These are phyloP conservation scores for Hirundichthys speculiger DNA, from an alignment of 2,113 vertebrate species.

Conservation along the genomic window DNA sequence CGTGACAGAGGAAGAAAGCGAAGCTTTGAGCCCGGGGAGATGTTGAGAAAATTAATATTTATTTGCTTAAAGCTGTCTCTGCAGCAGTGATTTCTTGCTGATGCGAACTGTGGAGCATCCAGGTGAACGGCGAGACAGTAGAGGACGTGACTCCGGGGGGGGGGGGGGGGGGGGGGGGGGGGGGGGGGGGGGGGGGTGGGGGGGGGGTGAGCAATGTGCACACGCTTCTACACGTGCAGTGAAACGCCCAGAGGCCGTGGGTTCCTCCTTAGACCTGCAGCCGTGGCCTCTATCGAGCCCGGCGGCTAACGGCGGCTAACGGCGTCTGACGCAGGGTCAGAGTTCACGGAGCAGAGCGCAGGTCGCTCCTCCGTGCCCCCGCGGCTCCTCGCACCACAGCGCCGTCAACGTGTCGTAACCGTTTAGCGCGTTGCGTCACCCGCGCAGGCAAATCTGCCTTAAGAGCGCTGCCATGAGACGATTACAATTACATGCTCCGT, in stretches of 20 bases:
- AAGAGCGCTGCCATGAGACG: slow-evolving; percentile 18
- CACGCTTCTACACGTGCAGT: slow-evolving; percentile 35
- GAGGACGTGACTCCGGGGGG: slow-evolving; percentile 67
- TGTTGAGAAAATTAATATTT: slow-evolving; percentile 66
- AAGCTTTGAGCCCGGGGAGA: slow-evolving; percentile 32
- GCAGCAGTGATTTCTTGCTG: slow-evolving; percentile 69
- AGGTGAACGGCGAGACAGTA: slow-evolving; percentile 67
- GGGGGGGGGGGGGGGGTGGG: too few relatives aligned
- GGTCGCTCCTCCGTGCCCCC: too few relatives aligned
- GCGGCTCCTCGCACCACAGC: too few relatives aligned
- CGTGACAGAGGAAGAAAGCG: slow-evolving; percentile 13
- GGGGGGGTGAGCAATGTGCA: too few relatives aligned
- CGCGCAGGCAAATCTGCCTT: slow-evolving; percentile 14
- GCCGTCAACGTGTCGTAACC: slow-evolving; percentile 19
- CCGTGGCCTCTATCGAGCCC: slow-evolving; percentile 37
- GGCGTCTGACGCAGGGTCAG: too few relatives aligned
- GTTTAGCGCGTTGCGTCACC: slow-evolving; percentile 24
- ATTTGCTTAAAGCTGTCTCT: slow-evolving; percentile 68
- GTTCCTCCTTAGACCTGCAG: slow-evolving; percentile 54
- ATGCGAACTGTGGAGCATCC: slow-evolving; percentile 47
- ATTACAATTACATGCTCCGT: slow-evolving; percentile 16
- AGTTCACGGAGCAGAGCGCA: too few relatives aligned
- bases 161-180: too few relatives aligned
- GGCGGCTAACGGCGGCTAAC: too few relatives aligned
- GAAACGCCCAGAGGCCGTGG: slow-evolving; percentile 50